These are phyloP conservation scores for Lampris incognitus DNA, from an alignment of 2,113 vertebrate genomes.

Conservation along the genomic window DNA sequence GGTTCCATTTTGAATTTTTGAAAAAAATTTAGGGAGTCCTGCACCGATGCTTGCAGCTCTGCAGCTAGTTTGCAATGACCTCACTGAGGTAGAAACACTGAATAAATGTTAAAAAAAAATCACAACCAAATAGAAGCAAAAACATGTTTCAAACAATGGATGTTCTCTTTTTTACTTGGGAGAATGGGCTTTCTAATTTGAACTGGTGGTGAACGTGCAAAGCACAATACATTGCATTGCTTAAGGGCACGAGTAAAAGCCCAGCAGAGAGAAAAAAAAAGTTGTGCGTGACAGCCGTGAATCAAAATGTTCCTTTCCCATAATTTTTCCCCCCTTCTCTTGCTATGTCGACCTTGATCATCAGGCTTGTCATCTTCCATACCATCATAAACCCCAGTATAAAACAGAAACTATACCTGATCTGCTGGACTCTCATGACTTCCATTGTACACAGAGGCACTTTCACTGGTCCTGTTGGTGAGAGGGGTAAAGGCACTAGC, in stretches of 20 bases:
- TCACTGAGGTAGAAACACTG: slow-evolving; percentile 84
- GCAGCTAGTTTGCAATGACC: slow-evolving; percentile 81
- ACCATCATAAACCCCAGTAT: slow-evolving; percentile 37
- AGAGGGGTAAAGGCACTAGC: slow-evolving; percentile 96
- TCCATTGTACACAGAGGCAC: slow-evolving; percentile 88
- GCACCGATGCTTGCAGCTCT: slow-evolving; percentile 77
- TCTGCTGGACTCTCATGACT: slow-evolving; percentile 63
- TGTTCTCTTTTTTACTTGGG: slow-evolving; percentile 50
- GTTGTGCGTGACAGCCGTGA: slow-evolving; percentile 79
- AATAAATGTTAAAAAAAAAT: slow-evolving; percentile 70
- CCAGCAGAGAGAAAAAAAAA: slow-evolving; percentile 64
- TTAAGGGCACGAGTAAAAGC: slow-evolving; percentile 75
- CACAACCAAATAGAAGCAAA: slow-evolving; percentile 51
- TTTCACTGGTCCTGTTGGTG: slow-evolving; percentile 89
- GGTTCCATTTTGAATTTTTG: slow-evolving; percentile 76
- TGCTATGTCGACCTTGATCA: slow-evolving; percentile 46
- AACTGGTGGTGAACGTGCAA: slow-evolving; percentile 67
- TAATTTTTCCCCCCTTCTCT: slow-evolving; percentile 44
- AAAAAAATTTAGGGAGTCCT: slow-evolving; percentile 63
- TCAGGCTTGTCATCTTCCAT: slow-evolving; percentile 50
- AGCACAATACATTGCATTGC: slow-evolving; percentile 70
- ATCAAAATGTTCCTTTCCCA: slow-evolving; percentile 14
- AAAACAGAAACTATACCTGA: slow-evolving; percentile 54
- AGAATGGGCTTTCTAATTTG: slow-evolving; percentile 42
- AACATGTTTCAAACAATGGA: slow-evolving; percentile 53